These are phyloP conservation scores for Cottoperca gobio DNA, from an alignment of 2,797 vertebrate species.

Conservation along the genomic window DNA sequence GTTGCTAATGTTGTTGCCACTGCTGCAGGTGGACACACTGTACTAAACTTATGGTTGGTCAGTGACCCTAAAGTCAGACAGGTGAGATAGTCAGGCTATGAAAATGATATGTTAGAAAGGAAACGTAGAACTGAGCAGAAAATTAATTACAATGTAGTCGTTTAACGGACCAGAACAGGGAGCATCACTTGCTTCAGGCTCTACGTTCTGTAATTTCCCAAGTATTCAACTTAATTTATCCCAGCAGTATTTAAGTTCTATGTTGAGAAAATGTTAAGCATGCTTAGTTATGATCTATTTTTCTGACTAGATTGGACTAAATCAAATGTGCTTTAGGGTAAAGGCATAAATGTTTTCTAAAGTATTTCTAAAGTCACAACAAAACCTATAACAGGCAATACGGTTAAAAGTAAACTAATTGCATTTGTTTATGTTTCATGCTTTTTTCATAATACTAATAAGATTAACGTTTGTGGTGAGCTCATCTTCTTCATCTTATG, in stretches of 20 bases:
- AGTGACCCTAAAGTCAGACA: constrained; percentile 16
- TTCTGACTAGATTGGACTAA: constrained; percentile 49
- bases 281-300: constrained; percentile 45
- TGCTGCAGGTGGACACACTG: constrained; percentile 13
- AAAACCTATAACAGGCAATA: background rate
- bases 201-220: constrained; percentile 49
- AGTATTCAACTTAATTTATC: constrained; percentile 48
- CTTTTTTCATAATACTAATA: constrained; percentile 5
- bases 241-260: constrained; percentile 45
- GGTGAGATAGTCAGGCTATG: background rate
- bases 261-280: constrained; percentile 50
- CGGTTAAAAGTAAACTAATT: constrained; percentile 24
- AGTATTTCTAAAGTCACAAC: constrained; percentile 6
- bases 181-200: constrained; percentile 32
- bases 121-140: constrained; percentile 18
- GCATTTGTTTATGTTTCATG: constrained; percentile 22
- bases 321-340: constrained; percentile 34
- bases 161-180: constrained; percentile 27
- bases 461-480: constrained; percentile 4
- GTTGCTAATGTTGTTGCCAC: background rate
- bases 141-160: constrained; percentile 39
- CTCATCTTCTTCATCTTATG: background rate
- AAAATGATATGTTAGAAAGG: constrained; percentile 4
- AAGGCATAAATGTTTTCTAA: background rate
- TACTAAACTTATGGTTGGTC: constrained; percentile 14